Percentiles rank a stretch among this genome's conserved stretches.
Evolutionary conservation across 2,888 invertebrate genomes (phyloP).

Genomic region (Alloscopus bannaensis): DNA sequence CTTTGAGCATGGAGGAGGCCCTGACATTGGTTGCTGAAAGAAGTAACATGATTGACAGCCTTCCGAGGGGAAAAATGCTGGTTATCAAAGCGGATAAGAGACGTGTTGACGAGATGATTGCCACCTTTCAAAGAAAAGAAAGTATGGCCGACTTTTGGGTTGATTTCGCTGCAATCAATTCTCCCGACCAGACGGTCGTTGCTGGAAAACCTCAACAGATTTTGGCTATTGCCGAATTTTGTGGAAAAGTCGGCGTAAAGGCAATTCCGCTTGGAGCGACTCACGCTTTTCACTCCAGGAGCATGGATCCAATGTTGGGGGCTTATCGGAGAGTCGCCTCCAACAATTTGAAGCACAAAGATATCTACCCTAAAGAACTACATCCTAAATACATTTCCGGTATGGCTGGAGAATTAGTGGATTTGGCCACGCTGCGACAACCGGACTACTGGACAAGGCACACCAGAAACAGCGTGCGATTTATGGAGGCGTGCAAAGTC

Average conservation of each 20-base stretch:
- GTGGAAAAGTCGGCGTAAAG: conserved; percentile 5
- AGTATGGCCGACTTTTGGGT: conserved; percentile 21
- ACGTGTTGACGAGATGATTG: neutral
- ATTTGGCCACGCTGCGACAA: neutral
- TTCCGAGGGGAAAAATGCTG: conserved; percentile 58
- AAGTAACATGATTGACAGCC: conserved; percentile 48
- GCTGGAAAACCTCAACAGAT: conserved; percentile 22
- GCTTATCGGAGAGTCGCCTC: neutral
- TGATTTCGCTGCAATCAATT: conserved; percentile 58
- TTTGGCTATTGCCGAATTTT: conserved; percentile 4
- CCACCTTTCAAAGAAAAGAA: neutral
- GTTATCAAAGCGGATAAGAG: conserved; percentile 43
- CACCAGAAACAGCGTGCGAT: conserved; percentile 2
- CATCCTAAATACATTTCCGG: conserved; percentile 38
- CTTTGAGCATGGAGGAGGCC: conserved; percentile 43
- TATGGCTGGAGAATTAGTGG: conserved; percentile 6
- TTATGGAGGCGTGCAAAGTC: conserved; percentile 1
- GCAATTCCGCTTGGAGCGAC: conserved; percentile 3
- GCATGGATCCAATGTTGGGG: conserved; percentile 34
- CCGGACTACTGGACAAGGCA: conserved; percentile 7
- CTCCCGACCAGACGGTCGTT: conserved; percentile 44
- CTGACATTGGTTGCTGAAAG: conserved; percentile 55
- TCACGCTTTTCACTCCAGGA: conserved; percentile 41
- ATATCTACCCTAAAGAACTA: neutral
- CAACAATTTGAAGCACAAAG: neutral